phyloP scores from a whole-genome alignment of 92 coral and sea anemone genomes.

The Pocillopora meandrina region DNA sequence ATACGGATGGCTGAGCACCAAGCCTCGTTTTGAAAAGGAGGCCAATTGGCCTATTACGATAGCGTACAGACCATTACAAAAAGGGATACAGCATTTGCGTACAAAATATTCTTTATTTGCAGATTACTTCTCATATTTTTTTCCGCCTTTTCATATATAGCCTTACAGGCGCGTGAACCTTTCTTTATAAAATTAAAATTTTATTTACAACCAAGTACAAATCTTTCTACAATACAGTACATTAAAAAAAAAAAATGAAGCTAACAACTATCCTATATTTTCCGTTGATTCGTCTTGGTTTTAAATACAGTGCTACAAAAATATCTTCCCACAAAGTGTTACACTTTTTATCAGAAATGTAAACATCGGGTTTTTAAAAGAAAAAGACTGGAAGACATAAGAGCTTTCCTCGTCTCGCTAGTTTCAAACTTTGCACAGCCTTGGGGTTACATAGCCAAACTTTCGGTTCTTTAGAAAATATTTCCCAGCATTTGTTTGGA shows the following conservation, averaged over 20 bases:
- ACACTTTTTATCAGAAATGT: conserved; percentile 1
- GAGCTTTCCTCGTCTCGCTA: background rate
- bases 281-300: conserved; percentile 32
- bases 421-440: background rate
- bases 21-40: too few relatives aligned
- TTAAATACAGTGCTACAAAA: conserved; percentile 86
- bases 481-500: background rate
- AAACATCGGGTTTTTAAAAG: background rate
- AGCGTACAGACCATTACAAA: background rate
- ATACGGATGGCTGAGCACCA: too few relatives aligned
- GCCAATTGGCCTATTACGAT: too few relatives aligned
- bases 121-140: conserved; percentile 52
- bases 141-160: conserved; percentile 39
- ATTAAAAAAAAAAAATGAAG: conserved; percentile 31
- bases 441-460: background rate
- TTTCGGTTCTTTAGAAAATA: background rate
- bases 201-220: conserved; percentile 79
- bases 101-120: conserved; percentile 71
- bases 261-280: conserved; percentile 12
- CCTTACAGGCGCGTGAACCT: conserved; percentile 69
- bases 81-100: background rate
- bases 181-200: conserved; percentile 65
- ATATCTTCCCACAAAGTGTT: conserved; percentile 43
- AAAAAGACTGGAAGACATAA: background rate
- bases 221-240: conserved; percentile 63